phyloP scores from a whole-genome alignment of 2,888 invertebrate genomes.

The Notodonta dromedarius region DNA sequence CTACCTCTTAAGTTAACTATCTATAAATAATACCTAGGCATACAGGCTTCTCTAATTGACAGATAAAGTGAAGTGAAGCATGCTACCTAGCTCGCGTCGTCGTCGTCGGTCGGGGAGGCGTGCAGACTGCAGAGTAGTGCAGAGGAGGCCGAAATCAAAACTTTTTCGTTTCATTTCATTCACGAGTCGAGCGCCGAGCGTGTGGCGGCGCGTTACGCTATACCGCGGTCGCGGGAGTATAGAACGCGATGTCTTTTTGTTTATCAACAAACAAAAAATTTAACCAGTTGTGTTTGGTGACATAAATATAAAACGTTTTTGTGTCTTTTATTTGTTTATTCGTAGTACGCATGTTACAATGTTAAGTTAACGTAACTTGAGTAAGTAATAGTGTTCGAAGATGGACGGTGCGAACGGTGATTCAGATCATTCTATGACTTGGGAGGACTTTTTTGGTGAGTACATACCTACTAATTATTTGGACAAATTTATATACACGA shows the following conservation, averaged over 20 bases:
- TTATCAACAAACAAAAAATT: slow-evolving; percentile 68
- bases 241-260: slow-evolving; percentile 67
- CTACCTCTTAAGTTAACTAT: too few relatives aligned
- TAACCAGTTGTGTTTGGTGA: slow-evolving; percentile 55
- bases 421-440: slow-evolving; percentile 88
- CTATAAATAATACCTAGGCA: too few relatives aligned
- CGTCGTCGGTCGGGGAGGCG: not conserved
- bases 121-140: not conserved
- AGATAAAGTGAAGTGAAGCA: slow-evolving; percentile 20
- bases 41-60: not conserved
- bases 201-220: slow-evolving; percentile 48
- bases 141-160: slow-evolving; percentile 3
- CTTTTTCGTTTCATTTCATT: slow-evolving; percentile 56
- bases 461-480: slow-evolving; percentile 30
- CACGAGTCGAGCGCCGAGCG: slow-evolving; percentile 53
- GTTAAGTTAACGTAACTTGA: slow-evolving; percentile 53
- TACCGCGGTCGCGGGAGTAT: slow-evolving; percentile 39
- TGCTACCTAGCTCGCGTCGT: not conserved
- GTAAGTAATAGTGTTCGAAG: slow-evolving; percentile 57
- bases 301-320: slow-evolving; percentile 41
- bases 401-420: slow-evolving; percentile 84
- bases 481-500: not conserved
- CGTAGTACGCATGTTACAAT: slow-evolving; percentile 37
- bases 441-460: slow-evolving; percentile 90
- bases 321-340: slow-evolving; percentile 42